Conservation (phyloP, 2,113 vertebrate genomes). For the Gallinago media region DNA sequence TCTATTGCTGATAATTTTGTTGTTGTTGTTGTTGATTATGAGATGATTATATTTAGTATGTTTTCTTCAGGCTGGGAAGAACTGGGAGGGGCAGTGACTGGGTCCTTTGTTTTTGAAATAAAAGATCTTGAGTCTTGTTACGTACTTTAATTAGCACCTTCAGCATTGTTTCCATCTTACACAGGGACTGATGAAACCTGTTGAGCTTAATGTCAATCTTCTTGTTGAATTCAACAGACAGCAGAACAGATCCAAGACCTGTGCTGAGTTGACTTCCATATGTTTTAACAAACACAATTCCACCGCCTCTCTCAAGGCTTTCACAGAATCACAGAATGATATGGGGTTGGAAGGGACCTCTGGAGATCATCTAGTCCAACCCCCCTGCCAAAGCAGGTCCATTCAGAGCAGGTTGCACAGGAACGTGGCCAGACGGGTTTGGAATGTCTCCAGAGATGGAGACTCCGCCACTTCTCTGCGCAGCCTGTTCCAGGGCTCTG, state of each 20-base stretch:
- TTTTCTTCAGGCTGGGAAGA: neutral
- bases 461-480: no score
- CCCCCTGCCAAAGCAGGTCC: no score
- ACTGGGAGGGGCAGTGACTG: neutral
- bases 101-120: slow-evolving; percentile 22
- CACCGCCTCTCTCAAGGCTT: neutral
- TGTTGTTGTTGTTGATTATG: neutral
- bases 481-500: no score
- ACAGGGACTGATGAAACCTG: neutral
- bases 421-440: no score
- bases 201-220: neutral
- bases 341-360: no score
- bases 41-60: neutral
- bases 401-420: no score
- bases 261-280: neutral
- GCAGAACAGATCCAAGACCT: neutral
- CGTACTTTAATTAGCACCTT: slow-evolving; percentile 37
- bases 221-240: neutral
- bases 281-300: neutral
- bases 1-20: neutral
- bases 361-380: no score
- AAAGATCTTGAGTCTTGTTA: neutral
- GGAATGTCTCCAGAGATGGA: no score
- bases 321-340: no score
- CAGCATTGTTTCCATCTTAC: neutral